Evolutionary conservation across 2,797 vertebrate species (phyloP).

Genomic region (Morus bassanus): DNA sequence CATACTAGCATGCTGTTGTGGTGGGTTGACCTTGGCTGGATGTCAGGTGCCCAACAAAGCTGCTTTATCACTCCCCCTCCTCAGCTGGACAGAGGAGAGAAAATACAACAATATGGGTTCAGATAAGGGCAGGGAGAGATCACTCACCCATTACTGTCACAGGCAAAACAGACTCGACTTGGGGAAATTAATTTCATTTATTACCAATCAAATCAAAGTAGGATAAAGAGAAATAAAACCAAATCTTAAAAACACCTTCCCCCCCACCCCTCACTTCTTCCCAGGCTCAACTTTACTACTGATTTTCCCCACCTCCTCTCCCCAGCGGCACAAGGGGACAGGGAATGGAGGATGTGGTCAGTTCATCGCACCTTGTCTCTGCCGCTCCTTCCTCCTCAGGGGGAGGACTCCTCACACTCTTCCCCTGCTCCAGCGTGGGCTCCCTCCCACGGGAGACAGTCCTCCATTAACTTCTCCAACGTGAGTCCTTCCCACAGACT

Average conservation of each 20-base stretch:
- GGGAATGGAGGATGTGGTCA: not conserved
- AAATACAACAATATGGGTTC: not conserved
- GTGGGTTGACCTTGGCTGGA: not conserved
- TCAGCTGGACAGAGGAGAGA: not conserved
- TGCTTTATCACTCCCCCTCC: not conserved
- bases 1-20: not conserved
- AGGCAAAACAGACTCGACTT: not conserved
- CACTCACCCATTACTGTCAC: not conserved
- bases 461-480: not conserved
- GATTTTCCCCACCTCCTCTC: not conserved
- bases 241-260: not conserved
- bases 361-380: not conserved
- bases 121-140: not conserved
- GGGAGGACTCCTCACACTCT: not conserved
- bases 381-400: not conserved
- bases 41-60: not conserved
- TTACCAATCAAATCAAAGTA: not conserved
- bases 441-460: not conserved
- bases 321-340: no score
- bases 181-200: not conserved
- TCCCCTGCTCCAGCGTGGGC: not conserved
- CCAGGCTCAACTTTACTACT: not conserved
- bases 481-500: not conserved
- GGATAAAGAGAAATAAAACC: not conserved
- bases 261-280: not conserved